These are phyloP conservation scores for Oryzias celebensis DNA, from an alignment of 2,113 vertebrate genomes.

Conservation along the genomic window DNA sequence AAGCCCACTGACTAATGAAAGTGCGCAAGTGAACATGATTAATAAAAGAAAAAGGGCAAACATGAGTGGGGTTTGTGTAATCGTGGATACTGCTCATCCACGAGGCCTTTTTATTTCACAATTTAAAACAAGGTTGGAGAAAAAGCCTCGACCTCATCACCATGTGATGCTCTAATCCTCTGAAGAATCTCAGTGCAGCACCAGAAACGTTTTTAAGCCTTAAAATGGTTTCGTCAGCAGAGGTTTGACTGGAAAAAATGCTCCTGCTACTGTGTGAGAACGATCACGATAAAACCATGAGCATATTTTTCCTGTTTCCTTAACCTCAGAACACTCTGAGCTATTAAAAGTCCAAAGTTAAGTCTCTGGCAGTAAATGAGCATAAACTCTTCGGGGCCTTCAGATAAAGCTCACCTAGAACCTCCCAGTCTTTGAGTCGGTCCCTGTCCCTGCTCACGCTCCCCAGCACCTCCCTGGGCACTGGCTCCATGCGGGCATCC, in stretches of 20 bases:
- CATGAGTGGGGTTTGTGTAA: too few relatives aligned
- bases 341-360: conserved; percentile 7
- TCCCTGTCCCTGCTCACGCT: conserved; percentile 84
- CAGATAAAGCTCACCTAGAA: conserved; percentile 75
- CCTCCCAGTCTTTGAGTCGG: conserved; percentile 83
- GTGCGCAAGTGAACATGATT: too few relatives aligned
- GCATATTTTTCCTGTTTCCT: not conserved
- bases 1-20: too few relatives aligned
- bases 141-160: not conserved
- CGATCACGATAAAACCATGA: not conserved
- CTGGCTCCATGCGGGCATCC: conserved; percentile 86
- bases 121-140: not conserved
- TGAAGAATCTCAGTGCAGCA: conserved; percentile 12
- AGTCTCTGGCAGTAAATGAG: not conserved
- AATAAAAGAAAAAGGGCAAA: too few relatives aligned
- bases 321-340: not conserved
- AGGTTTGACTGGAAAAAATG: not conserved
- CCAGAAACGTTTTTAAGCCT: not conserved
- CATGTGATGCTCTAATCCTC: conserved; percentile 35
- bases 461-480: conserved; percentile 87
- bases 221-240: not conserved
- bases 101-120: not conserved
- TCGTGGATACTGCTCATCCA: too few relatives aligned
- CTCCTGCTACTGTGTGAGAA: not conserved
- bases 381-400: not conserved